Base-by-base conservation (phyloP, 2,888 invertebrate genomes). In the Aricia artaxerxes region DNA sequence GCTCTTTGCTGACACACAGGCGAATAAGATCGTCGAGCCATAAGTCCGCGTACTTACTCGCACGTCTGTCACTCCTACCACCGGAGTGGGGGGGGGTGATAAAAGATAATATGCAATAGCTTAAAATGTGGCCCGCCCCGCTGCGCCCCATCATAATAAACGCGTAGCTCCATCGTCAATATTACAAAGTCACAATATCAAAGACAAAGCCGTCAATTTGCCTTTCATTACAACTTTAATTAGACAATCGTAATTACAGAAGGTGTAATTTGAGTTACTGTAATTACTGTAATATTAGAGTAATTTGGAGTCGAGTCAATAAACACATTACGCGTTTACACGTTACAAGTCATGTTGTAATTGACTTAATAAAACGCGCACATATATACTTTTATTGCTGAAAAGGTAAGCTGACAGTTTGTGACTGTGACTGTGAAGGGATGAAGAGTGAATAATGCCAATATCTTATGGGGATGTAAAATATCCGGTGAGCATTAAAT, bases 141-240 rank as follows among this genome's bases (percentile, higher is more conserved):
- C 49, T 49, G 7, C 49, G 40, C 4, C 40, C 5, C 5, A 40
- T 5, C 40, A 9, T 11, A 11, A 49, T 49, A 9, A 11, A 9
- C 49, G 49, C 49, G 11, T 2, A 49, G n/a, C 6, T 60, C 5
- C 0, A n/a, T 1, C n/a, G n/a, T n/a, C 60, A n/a, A 60, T 60
- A 60, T 60, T n/a, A 60, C 60, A n/a, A 60, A 60, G 60, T 60
- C n/a, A 61, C 61, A 24, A 61, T 24, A 61, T 24, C 61, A 61
- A 61, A 61, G 24, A 24, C 6, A 60, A 60, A 61, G 24, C 61
- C 6, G n/a, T 24, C 61, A 61, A 61, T 61, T 24, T 61, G 61
- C n/a, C n/a, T 61, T 61, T 61, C 61, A 61, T 61, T 61, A 61
- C 61, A 31, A 31, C 24, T 61, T 61, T 61, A 61, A 24, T 61